Percentiles rank a stretch among this genome's conserved stretches.
These are phyloP conservation scores for Stichodactyla mertensii DNA, from an alignment of 64 coral and sea anemone genomes.

Conservation along the genomic window DNA sequence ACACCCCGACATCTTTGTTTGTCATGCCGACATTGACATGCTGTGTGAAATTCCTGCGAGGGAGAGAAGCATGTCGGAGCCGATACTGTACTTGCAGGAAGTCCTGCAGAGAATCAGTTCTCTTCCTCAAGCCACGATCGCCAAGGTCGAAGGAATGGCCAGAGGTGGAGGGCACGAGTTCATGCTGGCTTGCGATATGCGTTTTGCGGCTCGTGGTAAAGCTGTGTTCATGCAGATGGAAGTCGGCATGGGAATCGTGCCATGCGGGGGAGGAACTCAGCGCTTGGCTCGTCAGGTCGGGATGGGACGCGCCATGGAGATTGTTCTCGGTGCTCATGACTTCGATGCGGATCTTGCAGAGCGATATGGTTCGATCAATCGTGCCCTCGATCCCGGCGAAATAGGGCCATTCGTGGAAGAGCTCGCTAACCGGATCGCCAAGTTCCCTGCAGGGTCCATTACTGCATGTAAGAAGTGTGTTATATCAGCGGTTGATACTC, in stretches of 20 bases:
- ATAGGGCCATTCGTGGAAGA: conserved; percentile 90
- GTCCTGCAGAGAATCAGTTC: conserved; percentile 69
- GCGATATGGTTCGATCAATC: conserved; percentile 72
- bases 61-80: conserved; percentile 53
- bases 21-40: conserved; percentile 90
- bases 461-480: conserved; percentile 64
- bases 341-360: conserved; percentile 80
- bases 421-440: conserved; percentile 81
- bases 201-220: conserved; percentile 80
- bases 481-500: conserved; percentile 62
- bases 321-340: conserved; percentile 76
- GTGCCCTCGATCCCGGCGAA: conserved; percentile 60
- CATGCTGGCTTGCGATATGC: conserved; percentile 90
- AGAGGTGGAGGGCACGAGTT: conserved; percentile 82
- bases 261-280: conserved; percentile 86
- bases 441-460: conserved; percentile 76
- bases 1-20: conserved; percentile 80
- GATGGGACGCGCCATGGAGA: conserved; percentile 81
- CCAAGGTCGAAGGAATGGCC: conserved; percentile 89
- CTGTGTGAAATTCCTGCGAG: conserved; percentile 62
- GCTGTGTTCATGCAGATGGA: conserved; percentile 96
- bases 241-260: conserved; percentile 87
- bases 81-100: conserved; percentile 66
- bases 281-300: conserved; percentile 76
- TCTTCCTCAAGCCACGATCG: conserved; percentile 81